Conservation (phyloP, 2,888 invertebrate species). For the Luperina testacea region DNA sequence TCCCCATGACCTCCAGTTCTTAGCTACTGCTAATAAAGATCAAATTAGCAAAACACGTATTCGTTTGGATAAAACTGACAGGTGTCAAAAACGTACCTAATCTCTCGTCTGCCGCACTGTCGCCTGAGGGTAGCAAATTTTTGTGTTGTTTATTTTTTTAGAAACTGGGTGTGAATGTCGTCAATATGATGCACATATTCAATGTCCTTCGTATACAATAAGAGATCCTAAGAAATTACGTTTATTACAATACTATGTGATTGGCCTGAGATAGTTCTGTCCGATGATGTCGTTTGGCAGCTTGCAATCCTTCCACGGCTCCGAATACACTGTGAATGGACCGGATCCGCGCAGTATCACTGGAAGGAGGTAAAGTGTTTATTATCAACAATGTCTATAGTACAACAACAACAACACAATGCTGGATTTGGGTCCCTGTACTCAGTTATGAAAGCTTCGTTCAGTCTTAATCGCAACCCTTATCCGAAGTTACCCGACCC, state of each 20-base stretch:
- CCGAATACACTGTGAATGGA: constrained; percentile 80
- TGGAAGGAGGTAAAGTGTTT: constrained; percentile 60
- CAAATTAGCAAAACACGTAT: background rate
- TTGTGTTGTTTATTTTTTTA: background rate
- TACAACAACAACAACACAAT: too few species aligned
- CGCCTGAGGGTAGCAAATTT: too few species aligned
- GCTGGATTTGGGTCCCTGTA: too few species aligned
- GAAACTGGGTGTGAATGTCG: background rate
- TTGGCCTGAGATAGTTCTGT: constrained; percentile 80
- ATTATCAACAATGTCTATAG: background rate
- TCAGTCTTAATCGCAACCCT: too few species aligned
- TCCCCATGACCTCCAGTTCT: too few species aligned
- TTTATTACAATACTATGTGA: constrained; percentile 62
- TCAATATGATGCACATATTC: background rate
- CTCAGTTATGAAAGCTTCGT: too few species aligned
- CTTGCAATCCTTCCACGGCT: constrained; percentile 84
- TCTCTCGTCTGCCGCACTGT: background rate
- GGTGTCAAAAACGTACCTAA: background rate
- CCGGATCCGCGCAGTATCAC: constrained; percentile 82
- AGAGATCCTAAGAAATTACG: constrained; percentile 33
- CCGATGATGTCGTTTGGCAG: constrained; percentile 85
- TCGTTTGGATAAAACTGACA: background rate
- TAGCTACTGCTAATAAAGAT: too few species aligned
- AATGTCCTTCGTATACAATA: constrained; percentile 8
- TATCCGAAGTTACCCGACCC: too few species aligned